Evolutionary conservation across 2,888 invertebrate genomes (phyloP).

Genomic region (Plagiodera versicolora): DNA sequence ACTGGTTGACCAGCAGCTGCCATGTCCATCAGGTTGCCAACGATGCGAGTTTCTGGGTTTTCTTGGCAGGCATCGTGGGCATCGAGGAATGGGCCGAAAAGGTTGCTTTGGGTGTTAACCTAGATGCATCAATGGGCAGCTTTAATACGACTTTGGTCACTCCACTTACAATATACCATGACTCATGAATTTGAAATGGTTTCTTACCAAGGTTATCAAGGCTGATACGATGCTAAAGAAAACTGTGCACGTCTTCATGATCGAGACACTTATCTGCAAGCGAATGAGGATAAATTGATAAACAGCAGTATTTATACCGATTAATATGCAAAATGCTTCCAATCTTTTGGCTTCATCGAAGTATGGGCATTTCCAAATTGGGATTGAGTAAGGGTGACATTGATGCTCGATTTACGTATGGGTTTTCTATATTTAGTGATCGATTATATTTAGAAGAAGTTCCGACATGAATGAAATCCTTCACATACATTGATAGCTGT

Average conservation of each 20-base stretch:
- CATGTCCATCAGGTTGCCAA: not conserved
- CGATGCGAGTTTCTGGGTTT: not conserved
- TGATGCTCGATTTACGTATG: no score
- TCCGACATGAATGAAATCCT: no score
- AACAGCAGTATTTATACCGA: not conserved
- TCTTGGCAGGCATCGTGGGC: not conserved
- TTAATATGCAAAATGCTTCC: not conserved
- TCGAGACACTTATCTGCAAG: not conserved
- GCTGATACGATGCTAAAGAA: not conserved
- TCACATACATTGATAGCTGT: no score
- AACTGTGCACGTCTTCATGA: not conserved
- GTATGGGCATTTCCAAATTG: not conserved
- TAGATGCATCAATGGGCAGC: no score
- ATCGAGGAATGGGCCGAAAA: not conserved
- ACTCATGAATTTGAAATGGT: not conserved
- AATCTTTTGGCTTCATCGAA: not conserved
- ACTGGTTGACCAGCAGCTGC: not conserved
- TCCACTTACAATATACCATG: no score
- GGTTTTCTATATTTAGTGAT: no score
- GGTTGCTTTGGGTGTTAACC: not conserved
- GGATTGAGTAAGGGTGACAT: not conserved
- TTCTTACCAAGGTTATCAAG: not conserved
- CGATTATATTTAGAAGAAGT: no score
- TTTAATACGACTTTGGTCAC: no score
- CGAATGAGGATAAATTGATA: not conserved